Percentiles rank a stretch among this genome's conserved stretches.
phyloP scores from a whole-genome alignment of 35 echinoderm and acorn worm genomes.

The Hemicentrotus pulcherrimus region DNA sequence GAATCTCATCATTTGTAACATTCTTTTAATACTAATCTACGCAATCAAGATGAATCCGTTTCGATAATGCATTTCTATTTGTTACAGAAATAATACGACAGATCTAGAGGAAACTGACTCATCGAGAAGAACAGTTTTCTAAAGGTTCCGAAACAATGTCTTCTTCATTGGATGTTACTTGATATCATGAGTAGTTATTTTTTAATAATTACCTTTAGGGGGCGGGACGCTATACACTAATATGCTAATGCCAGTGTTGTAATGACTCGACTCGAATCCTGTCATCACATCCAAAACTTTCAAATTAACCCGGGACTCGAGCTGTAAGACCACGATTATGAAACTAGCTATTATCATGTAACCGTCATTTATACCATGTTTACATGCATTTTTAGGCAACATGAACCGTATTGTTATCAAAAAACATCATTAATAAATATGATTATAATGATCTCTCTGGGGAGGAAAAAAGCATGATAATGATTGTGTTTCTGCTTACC shows the following conservation, averaged over 20 bases:
- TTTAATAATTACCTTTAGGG: too few species aligned
- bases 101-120: background rate
- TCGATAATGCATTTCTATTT: background rate
- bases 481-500: slow-evolving; percentile 37
- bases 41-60: background rate
- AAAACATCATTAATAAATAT: background rate
- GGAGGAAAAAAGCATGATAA: background rate
- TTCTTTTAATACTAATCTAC: too few species aligned
- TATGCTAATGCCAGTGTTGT: too few species aligned
- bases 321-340: background rate
- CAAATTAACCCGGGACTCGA: too few species aligned
- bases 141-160: background rate
- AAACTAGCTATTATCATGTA: background rate
- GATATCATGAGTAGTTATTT: too few species aligned
- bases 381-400: background rate
- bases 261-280: too few species aligned
- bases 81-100: background rate
- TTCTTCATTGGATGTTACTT: too few species aligned
- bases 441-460: background rate
- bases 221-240: too few species aligned
- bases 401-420: background rate
- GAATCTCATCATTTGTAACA: background rate
- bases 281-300: too few species aligned
- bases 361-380: background rate
- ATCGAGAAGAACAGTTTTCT: background rate